Base-by-base conservation (phyloP, 1,140 invertebrate species). In the Microplitis demolitor region DNA sequence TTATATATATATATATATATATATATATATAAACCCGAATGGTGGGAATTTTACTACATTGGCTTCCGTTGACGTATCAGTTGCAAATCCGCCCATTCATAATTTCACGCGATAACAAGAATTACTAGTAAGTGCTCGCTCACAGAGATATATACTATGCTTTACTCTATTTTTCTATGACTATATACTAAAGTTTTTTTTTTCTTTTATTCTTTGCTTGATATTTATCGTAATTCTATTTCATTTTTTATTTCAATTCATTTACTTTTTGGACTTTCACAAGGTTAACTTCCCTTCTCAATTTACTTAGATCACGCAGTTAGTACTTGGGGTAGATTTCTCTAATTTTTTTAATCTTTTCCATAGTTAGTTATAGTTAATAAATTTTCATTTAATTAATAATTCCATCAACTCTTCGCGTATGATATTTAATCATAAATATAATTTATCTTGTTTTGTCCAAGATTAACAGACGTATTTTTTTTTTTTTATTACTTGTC, bases 31-130 rank as follows among this genome's bases (percentile, higher is more conserved):
- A 66, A 56, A 45, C 6, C 39, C 39, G 11, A 45, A 45, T 45
- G 39, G 39, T 45, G 39, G 75, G 75, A 73, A 71, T 61, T 71
- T 77, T 74, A 79, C 75, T 78, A 78, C 67, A 69, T 76, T 71
- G 62, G 66, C 66, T 74, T 74, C 69, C 53, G 66, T 60, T 54
- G 56, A 69, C 39, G 64, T 77, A 79, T 77, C 69, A 74, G 75
- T 35, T 66, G 56, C 66, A 62, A 78, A 75, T 72, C 76, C 76
- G 72, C 72, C 74, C 79, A 80, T 80, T 80, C 78, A 78, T 80
- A 80, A 80, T 73, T 80, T 58, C 66, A 51, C 70, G 69, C 66
- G 78, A 74, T 70, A 58, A 76, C 66, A 69, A 79, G 54, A 73
- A 73, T 73, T 51, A 72, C 58, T 71, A 64, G 11, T 70, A 66